phyloP scores from a whole-genome alignment of 2,888 invertebrate species.

The Amiota minor region DNA sequence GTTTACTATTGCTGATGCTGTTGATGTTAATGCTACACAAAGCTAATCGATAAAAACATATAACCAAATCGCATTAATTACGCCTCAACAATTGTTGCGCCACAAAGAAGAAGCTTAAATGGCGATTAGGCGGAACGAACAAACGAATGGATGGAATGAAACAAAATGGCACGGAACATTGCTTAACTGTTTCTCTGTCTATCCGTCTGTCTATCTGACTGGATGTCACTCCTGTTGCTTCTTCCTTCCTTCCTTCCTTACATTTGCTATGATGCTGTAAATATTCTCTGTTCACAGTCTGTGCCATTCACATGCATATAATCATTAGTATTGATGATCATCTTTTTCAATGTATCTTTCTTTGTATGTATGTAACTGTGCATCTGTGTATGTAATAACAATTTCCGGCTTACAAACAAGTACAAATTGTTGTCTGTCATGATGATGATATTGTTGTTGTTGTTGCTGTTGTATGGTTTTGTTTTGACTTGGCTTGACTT shows the following conservation, averaged over 20 bases:
- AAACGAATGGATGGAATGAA: too few relatives aligned
- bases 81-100: slow-evolving; percentile 64
- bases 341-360: neutral
- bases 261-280: too few relatives aligned
- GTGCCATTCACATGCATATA: neutral
- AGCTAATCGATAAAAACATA: slow-evolving; percentile 56
- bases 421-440: neutral
- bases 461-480: neutral
- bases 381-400: neutral
- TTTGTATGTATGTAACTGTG: neutral
- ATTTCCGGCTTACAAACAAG: neutral
- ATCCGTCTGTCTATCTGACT: neutral
- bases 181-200: slow-evolving; percentile 1
- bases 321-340: neutral
- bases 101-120: slow-evolving; percentile 56
- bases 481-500: neutral
- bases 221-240: neutral
- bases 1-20: neutral
- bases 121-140: slow-evolving; percentile 44
- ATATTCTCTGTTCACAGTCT: neutral
- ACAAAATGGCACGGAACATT: too few relatives aligned
- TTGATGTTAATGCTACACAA: neutral
- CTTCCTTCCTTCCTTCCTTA: neutral
- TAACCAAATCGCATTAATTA: slow-evolving; percentile 64
- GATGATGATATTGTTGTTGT: neutral